Evolutionary conservation across 2,113 vertebrate genomes (phyloP).

Genomic region (Melospiza georgiana): DNA sequence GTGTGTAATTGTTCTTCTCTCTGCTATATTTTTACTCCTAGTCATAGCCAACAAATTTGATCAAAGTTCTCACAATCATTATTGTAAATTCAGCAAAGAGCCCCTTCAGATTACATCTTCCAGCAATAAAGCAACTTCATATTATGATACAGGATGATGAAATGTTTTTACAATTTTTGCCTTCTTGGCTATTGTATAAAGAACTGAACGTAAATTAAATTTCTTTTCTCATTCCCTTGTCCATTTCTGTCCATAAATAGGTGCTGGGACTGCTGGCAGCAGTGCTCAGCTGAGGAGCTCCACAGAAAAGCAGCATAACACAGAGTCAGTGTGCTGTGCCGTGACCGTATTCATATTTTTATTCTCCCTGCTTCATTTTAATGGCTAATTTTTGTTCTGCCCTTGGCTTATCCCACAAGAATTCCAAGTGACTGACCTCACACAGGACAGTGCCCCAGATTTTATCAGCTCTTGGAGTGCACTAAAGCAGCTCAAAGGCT

Average conservation of each 20-base stretch:
- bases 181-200: background rate
- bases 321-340: fast-evolving
- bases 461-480: background rate
- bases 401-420: background rate
- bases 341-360: fast-evolving
- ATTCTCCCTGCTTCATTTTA: background rate
- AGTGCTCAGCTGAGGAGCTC: background rate
- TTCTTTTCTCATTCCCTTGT: background rate
- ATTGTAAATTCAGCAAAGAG: background rate
- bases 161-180: background rate
- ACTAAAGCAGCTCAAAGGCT: background rate
- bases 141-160: background rate
- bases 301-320: background rate
- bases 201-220: background rate
- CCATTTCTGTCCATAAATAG: background rate
- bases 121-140: background rate
- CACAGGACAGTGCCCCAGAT: background rate
- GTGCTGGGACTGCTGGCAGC: background rate
- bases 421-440: background rate
- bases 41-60: background rate
- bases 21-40: background rate
- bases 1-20: background rate
- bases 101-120: background rate
- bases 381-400: background rate
- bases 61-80: background rate